Evolutionary conservation across 1,140 invertebrate species (phyloP).

Genomic region (Drosophila miranda): DNA sequence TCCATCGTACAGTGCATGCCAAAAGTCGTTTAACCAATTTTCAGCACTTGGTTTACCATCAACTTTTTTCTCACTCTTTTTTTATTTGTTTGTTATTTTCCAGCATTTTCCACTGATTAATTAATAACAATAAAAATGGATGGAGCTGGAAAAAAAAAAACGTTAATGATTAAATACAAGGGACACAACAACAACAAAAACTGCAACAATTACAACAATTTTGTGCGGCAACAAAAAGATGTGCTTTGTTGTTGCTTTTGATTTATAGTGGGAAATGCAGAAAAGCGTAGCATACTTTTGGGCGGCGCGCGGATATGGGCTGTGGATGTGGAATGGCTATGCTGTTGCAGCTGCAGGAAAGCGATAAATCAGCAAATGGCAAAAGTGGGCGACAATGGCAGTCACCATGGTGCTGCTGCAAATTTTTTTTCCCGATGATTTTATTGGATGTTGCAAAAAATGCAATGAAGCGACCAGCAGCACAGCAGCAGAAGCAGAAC

Average conservation of each 20-base stretch:
- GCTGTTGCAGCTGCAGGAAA: slow-evolving; percentile 45
- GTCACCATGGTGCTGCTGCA: slow-evolving; percentile 36
- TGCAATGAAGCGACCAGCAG: slow-evolving; percentile 74
- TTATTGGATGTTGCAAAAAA: slow-evolving; percentile 66
- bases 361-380: slow-evolving; percentile 72
- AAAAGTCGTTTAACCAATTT: slow-evolving; percentile 31
- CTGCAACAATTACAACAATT: neutral
- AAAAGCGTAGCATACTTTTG: slow-evolving; percentile 50
- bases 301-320: slow-evolving; percentile 40
- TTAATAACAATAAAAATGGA: slow-evolving; percentile 77
- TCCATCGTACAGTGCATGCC: slow-evolving; percentile 26
- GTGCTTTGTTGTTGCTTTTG: slow-evolving; percentile 65
- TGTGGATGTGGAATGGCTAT: slow-evolving; percentile 7
- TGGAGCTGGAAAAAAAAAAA: slow-evolving; percentile 25
- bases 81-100: slow-evolving; percentile 23
- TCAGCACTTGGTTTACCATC: slow-evolving; percentile 29
- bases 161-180: slow-evolving; percentile 72
- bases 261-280: slow-evolving; percentile 75
- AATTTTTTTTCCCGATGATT: slow-evolving; percentile 64
- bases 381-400: slow-evolving; percentile 60
- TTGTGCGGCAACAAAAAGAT: slow-evolving; percentile 14
- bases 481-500: slow-evolving; percentile 31
- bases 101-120: slow-evolving; percentile 74
- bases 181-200: slow-evolving; percentile 38
- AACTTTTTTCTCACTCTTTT: slow-evolving; percentile 8